phyloP scores from a whole-genome alignment of 1,140 invertebrate genomes.

The Ooceraea biroi region DNA sequence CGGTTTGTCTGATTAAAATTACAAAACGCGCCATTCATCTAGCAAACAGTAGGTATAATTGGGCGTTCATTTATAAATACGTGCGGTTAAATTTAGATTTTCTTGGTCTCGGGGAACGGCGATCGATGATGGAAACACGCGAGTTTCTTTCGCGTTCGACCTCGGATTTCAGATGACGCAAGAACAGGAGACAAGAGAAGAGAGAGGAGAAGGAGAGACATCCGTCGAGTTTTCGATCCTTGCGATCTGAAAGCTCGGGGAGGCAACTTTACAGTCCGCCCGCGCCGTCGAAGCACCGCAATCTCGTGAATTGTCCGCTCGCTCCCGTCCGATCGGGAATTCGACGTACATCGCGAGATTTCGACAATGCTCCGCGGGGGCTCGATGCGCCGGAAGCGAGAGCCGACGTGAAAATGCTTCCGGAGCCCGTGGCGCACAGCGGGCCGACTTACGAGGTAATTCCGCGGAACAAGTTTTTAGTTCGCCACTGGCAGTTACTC shows the following conservation, averaged over 20 bases:
- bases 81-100: constrained; percentile 41
- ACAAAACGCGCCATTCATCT: constrained; percentile 43
- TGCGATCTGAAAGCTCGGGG: constrained; percentile 9
- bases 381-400: constrained; percentile 32
- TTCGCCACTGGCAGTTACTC: constrained; percentile 69
- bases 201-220: constrained; percentile 50
- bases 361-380: constrained; percentile 50
- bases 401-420: constrained; percentile 58
- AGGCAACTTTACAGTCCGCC: constrained; percentile 65
- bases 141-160: constrained; percentile 4
- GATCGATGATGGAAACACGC: constrained; percentile 5
- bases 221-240: constrained; percentile 23
- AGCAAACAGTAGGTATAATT: constrained; percentile 20
- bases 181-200: background rate
- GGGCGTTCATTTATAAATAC: constrained; percentile 32
- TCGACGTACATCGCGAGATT: constrained; percentile 53
- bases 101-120: constrained; percentile 2
- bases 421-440: constrained; percentile 13
- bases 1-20: constrained; percentile 14
- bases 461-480: constrained; percentile 73
- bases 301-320: constrained; percentile 64
- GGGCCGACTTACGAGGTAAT: constrained; percentile 74
- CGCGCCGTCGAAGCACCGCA: constrained; percentile 35
- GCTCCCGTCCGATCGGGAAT: constrained; percentile 51
- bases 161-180: background rate